These are phyloP conservation scores for Syrmaticus mikado DNA, from an alignment of 2,113 vertebrate species.

Conservation along the genomic window DNA sequence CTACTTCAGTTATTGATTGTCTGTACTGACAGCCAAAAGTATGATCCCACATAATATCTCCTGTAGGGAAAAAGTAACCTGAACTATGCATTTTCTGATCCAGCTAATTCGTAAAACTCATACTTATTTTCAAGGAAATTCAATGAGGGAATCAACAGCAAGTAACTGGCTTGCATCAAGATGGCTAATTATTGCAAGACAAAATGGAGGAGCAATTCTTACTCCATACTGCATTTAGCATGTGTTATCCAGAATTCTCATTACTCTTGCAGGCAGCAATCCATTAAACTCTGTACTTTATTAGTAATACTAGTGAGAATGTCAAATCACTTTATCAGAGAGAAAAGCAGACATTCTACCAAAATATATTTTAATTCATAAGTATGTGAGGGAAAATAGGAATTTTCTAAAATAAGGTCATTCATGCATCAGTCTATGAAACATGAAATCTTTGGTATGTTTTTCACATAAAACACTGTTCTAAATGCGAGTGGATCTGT, in stretches of 20 bases:
- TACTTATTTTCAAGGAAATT: neutral
- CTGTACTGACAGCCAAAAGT: neutral
- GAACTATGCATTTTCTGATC: neutral
- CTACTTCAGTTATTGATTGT: neutral
- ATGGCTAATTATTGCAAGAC: neutral
- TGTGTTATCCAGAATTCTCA: neutral
- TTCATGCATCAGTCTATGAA: neutral
- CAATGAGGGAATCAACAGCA: neutral
- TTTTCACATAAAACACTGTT: conserved; percentile 72
- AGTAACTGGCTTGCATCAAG: neutral
- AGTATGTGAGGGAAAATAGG: conserved; percentile 28
- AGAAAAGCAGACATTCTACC: neutral
- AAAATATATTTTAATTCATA: conserved; percentile 28
- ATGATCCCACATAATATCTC: neutral
- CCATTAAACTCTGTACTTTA: neutral
- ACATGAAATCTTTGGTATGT: conserved; percentile 68
- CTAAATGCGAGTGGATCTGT: conserved; percentile 78
- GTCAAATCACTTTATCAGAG: conserved; percentile 5
- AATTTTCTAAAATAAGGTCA: conserved; percentile 65
- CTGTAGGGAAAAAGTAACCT: neutral
- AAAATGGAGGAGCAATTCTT: conserved; percentile 53
- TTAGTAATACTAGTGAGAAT: neutral
- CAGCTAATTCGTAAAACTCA: neutral
- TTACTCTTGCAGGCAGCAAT: neutral
- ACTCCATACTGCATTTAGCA: neutral